Evolutionary conservation across 2,888 invertebrate species (phyloP), one percentile per base, ranked within the genome.

Genomic region (Cristatella mucedo): DNA sequence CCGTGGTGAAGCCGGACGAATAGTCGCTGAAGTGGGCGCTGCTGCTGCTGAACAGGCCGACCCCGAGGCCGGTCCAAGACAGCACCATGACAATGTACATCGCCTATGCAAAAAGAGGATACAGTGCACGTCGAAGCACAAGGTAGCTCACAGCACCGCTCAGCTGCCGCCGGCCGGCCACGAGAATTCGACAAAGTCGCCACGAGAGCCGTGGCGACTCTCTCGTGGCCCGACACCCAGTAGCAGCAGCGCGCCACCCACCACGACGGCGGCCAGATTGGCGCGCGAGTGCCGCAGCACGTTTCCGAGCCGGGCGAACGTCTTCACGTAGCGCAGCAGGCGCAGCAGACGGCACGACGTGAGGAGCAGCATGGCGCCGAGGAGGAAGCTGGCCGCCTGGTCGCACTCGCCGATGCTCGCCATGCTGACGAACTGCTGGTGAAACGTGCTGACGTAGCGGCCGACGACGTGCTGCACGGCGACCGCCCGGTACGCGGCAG

Each of bases 361-460:
- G 31, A 59, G 46, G 43, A 59, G 56, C 33, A 60, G 40, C 21
- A 61, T 42, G 21, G 55, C 41, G 2, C 55, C 59, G 11, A 58
- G 46, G 29, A 53, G 29, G 7, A 47, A 45, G 29, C 51, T 46
- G 41, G 61, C 43, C n/a, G 57, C 42, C 59, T 59, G 49, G 3
- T 63, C 60, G 60, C 61, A 63, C 15, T 51, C 40, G 9, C 56
- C 49, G 15, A 62, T 40, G 37, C 51, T 53, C 7, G 55, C 52
- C n/a, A 61, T 46, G 38, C 57, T 57, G 15, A 63, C 54, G 47
- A 55, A 59, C 38, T 54, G 45, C 38, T 58, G 53, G 40, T 55
- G 55, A 49, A 58, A 62, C 0, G 58, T 56, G n/a, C n/a, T n/a
- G n/a, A n/a, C n/a, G n/a, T n/a, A n/a, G n/a, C n/a, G n/a, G n/a